phyloP scores from a whole-genome alignment of 2,888 invertebrate genomes.

The Andrena praecox region DNA sequence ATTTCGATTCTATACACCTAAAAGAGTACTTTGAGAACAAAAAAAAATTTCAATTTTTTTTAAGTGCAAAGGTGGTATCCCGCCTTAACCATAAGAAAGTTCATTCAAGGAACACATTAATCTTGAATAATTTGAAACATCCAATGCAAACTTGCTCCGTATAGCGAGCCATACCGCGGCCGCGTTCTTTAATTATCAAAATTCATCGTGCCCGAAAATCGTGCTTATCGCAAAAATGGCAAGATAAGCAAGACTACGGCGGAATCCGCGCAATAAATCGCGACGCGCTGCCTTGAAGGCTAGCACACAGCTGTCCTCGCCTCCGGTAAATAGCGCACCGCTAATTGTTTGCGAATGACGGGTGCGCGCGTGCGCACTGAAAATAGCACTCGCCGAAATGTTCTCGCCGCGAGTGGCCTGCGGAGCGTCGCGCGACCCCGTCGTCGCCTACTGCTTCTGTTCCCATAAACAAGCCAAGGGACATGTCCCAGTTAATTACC shows the following conservation, averaged over 20 bases:
- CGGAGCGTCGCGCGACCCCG: conserved; percentile 43
- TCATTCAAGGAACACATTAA: too few relatives aligned
- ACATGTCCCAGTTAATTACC: conserved; percentile 51
- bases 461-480: conserved; percentile 43
- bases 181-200: too few relatives aligned
- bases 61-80: too few relatives aligned
- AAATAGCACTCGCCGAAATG: conserved; percentile 74
- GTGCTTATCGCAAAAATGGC: background rate
- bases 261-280: conserved; percentile 6
- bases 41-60: too few relatives aligned
- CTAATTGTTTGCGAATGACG: conserved; percentile 74
- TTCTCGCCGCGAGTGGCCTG: conserved; percentile 61
- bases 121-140: too few relatives aligned
- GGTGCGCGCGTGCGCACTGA: conserved; percentile 45
- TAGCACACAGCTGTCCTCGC: conserved; percentile 1
- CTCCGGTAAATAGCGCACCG: conserved; percentile 36
- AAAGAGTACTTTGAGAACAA: too few relatives aligned
- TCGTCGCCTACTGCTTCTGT: conserved; percentile 1
- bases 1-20: too few relatives aligned
- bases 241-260: background rate
- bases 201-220: background rate
- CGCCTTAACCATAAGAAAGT: too few relatives aligned
- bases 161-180: too few relatives aligned
- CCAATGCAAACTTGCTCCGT: too few relatives aligned
- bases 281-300: conserved; percentile 2